Conservation (phyloP, 92 coral and sea anemone species). For the Zoanthus sansibaricus region DNA sequence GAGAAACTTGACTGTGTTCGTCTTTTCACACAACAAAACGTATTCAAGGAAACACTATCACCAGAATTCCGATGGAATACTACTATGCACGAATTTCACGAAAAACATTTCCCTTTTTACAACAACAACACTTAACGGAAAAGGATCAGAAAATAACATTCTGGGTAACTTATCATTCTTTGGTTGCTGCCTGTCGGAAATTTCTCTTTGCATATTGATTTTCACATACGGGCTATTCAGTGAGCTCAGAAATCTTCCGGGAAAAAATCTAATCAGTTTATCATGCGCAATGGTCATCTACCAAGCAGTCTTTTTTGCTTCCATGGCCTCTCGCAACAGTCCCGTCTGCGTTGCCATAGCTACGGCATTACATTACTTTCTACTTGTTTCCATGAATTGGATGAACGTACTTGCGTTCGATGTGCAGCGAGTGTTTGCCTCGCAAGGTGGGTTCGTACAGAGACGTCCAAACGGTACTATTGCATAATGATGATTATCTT, state of each 20-base stretch:
- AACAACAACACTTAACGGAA: neutral
- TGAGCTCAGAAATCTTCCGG: conserved; percentile 40
- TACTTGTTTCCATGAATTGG: conserved; percentile 33
- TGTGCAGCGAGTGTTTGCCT: conserved; percentile 28
- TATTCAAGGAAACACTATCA: conserved; percentile 15
- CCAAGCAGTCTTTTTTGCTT: conserved; percentile 29
- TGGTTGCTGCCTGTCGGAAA: conserved; percentile 28
- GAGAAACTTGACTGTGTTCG: conserved; percentile 1
- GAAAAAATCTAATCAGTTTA: conserved; percentile 18
- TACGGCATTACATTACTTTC: conserved; percentile 8
- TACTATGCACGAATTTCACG: conserved; percentile 31
- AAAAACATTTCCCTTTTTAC: neutral
- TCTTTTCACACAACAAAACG: conserved; percentile 16
- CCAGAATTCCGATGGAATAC: neutral
- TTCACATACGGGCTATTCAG: conserved; percentile 30
- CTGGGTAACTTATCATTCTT: neutral
- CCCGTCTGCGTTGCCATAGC: conserved; percentile 26
- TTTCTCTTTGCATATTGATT: conserved; percentile 21
- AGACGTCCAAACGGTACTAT: neutral
- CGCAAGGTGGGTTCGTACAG: conserved; percentile 6
- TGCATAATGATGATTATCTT: neutral
- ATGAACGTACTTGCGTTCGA: conserved; percentile 42
- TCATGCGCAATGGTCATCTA: conserved; percentile 28
- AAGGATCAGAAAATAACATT: neutral
- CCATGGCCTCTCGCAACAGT: neutral